Conservation (phyloP, 2,888 invertebrate species). For the Podabrus alpinus region DNA sequence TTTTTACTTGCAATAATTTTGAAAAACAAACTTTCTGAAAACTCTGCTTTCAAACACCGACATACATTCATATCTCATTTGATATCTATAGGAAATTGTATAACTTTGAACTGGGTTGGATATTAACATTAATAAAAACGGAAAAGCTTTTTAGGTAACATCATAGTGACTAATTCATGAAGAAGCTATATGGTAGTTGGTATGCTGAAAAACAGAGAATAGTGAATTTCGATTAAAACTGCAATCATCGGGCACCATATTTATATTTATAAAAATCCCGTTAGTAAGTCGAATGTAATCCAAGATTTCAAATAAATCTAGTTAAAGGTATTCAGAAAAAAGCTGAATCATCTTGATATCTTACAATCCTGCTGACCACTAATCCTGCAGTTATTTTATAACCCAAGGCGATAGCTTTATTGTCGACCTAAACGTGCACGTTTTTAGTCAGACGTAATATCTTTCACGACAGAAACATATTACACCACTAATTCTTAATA, state of each 20-base stretch:
- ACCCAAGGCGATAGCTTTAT: conserved; percentile 30
- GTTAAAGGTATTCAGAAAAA: conserved; percentile 4
- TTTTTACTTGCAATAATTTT: background rate
- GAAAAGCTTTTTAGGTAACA: background rate
- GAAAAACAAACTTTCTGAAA: background rate
- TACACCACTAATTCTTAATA: conserved; percentile 25
- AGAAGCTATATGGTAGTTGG: background rate
- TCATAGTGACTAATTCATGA: background rate
- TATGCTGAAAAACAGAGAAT: background rate
- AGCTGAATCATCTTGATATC: conserved; percentile 25
- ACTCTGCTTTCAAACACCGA: background rate
- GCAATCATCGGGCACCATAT: background rate
- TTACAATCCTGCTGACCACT: conserved; percentile 25
- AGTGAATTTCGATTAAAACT: background rate
- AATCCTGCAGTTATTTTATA: conserved; percentile 33
- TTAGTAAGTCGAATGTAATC: background rate
- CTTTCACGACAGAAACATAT: conserved; percentile 25
- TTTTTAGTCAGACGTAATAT: conserved; percentile 29
- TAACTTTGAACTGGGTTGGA: background rate
- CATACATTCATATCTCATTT: background rate
- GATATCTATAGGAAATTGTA: background rate
- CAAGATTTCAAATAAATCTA: background rate
- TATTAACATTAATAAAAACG: no score
- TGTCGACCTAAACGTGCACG: conserved; percentile 26
- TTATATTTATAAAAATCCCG: background rate